phyloP scores from a whole-genome alignment of 1,140 invertebrate genomes.

The Periplaneta americana region DNA sequence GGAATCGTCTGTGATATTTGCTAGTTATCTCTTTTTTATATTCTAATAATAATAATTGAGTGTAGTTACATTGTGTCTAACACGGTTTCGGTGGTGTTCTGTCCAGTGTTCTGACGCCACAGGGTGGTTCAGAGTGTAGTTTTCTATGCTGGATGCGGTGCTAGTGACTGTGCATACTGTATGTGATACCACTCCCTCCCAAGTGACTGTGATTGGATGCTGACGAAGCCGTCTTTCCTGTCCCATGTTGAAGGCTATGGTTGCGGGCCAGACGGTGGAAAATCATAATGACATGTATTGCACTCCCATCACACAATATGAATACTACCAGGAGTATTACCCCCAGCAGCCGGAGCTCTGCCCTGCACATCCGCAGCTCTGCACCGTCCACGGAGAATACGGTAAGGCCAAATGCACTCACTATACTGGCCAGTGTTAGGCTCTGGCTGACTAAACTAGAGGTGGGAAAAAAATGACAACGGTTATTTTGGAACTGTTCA shows the following conservation, averaged over 20 bases:
- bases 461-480: too few species aligned
- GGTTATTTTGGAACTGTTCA: too few species aligned
- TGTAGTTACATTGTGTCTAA: neutral
- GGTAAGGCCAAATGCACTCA: constrained; percentile 17
- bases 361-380: constrained; percentile 26
- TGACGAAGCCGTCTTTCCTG: neutral
- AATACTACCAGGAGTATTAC: constrained; percentile 31
- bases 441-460: too few species aligned
- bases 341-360: constrained; percentile 28
- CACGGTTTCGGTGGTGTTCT: neutral
- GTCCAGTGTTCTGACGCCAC: neutral
- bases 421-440: too few species aligned
- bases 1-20: neutral
- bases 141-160: neutral
- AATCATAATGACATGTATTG: constrained; percentile 34
- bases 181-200: neutral
- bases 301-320: constrained; percentile 31
- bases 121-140: too few species aligned
- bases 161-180: neutral
- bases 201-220: neutral
- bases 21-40: neutral
- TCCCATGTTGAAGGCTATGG: constrained; percentile 28
- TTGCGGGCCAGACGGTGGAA: constrained; percentile 35
- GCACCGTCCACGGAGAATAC: constrained; percentile 32
- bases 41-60: too few species aligned